Conservation (phyloP, 2,888 invertebrate species). For the Halictus quadricinctus region DNA sequence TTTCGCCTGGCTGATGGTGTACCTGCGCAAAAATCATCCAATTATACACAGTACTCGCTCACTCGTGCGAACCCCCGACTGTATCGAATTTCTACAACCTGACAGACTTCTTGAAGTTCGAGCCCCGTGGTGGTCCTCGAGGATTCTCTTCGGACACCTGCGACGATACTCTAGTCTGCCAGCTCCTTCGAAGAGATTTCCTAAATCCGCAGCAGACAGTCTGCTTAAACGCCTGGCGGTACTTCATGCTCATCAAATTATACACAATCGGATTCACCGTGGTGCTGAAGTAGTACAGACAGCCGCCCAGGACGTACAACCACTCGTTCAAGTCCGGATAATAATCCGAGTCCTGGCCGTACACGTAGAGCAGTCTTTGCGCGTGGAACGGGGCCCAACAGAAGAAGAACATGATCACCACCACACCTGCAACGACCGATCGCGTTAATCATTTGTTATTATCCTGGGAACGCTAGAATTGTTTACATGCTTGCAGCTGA, state of each 20-base stretch:
- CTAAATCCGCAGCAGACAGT: constrained; percentile 86
- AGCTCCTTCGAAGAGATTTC: neutral
- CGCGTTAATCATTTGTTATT: neutral
- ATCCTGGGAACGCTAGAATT: neutral
- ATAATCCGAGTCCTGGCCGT: constrained; percentile 86
- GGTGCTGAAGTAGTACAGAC: constrained; percentile 91
- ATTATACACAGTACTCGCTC: neutral
- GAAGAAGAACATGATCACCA: constrained; percentile 96
- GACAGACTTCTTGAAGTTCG: constrained; percentile 57
- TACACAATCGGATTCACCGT: constrained; percentile 94
- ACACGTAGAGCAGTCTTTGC: constrained; percentile 93
- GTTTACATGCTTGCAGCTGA: neutral
- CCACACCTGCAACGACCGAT: constrained; percentile 88
- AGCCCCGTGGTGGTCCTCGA: constrained; percentile 26
- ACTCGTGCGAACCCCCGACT: neutral
- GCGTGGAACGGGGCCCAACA: constrained; percentile 99
- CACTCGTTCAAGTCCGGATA: constrained; percentile 89
- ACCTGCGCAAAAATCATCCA: constrained; percentile 54
- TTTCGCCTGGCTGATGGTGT: constrained; percentile 70
- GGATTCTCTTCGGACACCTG: constrained; percentile 34
- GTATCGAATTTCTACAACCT: constrained; percentile 42
- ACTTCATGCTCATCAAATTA: constrained; percentile 91
- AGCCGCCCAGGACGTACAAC: constrained; percentile 91
- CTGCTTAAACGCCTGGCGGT: constrained; percentile 90
- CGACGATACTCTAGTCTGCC: constrained; percentile 1